A percentile compares a stretch with the other conserved stretches of the same genome.
Conservation (phyloP, 2,113 vertebrate species). For the Siniperca chuatsi region DNA sequence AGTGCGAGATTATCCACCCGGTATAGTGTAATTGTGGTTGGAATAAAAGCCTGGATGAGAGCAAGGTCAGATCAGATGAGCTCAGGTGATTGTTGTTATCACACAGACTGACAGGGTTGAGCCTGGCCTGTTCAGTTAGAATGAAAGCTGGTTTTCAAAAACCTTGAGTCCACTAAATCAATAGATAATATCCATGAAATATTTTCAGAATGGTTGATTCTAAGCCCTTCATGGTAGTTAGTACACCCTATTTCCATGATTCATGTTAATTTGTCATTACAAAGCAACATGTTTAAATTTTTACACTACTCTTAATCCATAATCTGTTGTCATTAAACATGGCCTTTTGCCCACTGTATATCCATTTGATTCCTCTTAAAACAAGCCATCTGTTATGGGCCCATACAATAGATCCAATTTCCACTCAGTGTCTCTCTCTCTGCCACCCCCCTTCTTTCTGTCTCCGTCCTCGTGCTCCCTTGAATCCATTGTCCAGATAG, state of each 20-base stretch:
- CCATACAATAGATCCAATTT: slow-evolving; percentile 56
- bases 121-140: not conserved
- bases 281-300: slow-evolving; percentile 27
- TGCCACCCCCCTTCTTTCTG: slow-evolving; percentile 2
- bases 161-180: slow-evolving; percentile 27
- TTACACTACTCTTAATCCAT: not conserved
- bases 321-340: slow-evolving; percentile 23
- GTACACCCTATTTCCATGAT: not conserved
- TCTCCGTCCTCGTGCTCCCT: slow-evolving; percentile 53
- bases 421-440: slow-evolving; percentile 4
- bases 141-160: slow-evolving; percentile 35
- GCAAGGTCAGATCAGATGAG: slow-evolving; percentile 66
- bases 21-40: slow-evolving; percentile 65
- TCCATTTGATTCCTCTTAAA: slow-evolving; percentile 38
- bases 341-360: slow-evolving; percentile 24
- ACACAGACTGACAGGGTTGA: slow-evolving; percentile 31
- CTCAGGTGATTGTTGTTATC: slow-evolving; percentile 64
- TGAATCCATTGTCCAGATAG: slow-evolving; percentile 84
- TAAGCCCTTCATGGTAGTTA: not conserved
- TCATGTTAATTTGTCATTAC: not conserved
- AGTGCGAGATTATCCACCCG: slow-evolving; percentile 68
- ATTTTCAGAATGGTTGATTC: slow-evolving; percentile 15
- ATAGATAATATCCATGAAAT: slow-evolving; percentile 34
- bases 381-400: slow-evolving; percentile 53
- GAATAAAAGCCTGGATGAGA: slow-evolving; percentile 50